phyloP scores from a whole-genome alignment of 2,113 vertebrate genomes.

The Carettochelys insculpta region DNA sequence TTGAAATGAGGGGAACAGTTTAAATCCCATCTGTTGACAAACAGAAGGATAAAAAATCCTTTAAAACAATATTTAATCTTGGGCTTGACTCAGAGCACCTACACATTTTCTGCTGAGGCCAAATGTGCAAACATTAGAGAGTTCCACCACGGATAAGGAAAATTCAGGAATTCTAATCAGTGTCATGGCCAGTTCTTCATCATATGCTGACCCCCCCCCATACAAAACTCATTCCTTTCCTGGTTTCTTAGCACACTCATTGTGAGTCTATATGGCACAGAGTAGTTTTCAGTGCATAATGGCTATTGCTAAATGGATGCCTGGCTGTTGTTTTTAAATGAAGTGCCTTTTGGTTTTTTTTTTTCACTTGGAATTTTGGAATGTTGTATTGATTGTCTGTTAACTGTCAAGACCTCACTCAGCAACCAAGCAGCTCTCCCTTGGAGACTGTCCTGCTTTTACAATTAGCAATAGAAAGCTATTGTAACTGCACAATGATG shows the following conservation, averaged over 20 bases:
- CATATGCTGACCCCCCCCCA: not conserved
- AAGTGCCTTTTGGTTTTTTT: slow-evolving; percentile 45
- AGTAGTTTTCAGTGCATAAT: slow-evolving; percentile 40
- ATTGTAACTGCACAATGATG: slow-evolving; percentile 56
- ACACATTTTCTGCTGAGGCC: fast-evolving
- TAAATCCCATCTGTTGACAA: not conserved
- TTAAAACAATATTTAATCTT: not conserved
- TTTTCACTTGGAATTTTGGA: slow-evolving; percentile 43
- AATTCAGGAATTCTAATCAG: not conserved
- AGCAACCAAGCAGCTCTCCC: slow-evolving; percentile 56
- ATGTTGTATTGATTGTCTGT: slow-evolving; percentile 32
- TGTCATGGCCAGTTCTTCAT: slow-evolving; percentile 7
- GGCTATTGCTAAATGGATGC: slow-evolving; percentile 41
- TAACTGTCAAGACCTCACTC: slow-evolving; percentile 67
- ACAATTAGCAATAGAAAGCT: slow-evolving; percentile 57
- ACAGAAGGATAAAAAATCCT: not conserved
- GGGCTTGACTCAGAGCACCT: not conserved
- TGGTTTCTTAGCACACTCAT: not conserved
- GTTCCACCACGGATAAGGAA: slow-evolving; percentile 8
- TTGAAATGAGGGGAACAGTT: not conserved
- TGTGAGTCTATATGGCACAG: not conserved
- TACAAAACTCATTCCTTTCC: not conserved
- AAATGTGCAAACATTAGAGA: slow-evolving; percentile 3
- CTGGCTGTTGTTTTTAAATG: slow-evolving; percentile 33
- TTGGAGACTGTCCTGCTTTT: slow-evolving; percentile 57